phyloP scores from a whole-genome alignment of 2,797 vertebrate species.

The Philypnodon macrostomus region DNA sequence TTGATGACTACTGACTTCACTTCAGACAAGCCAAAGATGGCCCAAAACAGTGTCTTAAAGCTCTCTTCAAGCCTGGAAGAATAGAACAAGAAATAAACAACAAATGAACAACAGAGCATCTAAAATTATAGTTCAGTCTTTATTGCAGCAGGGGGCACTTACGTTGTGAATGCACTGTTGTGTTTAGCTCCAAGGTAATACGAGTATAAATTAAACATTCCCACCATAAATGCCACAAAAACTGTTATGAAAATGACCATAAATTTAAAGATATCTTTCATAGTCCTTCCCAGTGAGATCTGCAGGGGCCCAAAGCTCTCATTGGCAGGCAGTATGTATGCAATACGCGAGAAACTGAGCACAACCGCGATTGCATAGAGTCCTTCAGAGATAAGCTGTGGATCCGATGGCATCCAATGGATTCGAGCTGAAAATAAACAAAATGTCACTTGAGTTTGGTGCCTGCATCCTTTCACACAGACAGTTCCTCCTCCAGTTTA shows the following conservation, averaged over 20 bases:
- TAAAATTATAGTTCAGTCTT: neutral
- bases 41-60: constrained; percentile 88
- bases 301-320: constrained; percentile 97
- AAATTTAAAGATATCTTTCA: constrained; percentile 98
- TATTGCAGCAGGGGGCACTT: constrained; percentile 60
- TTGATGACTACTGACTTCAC: constrained; percentile 96
- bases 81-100: constrained; percentile 3
- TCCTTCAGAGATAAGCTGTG: constrained; percentile 95
- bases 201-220: constrained; percentile 98
- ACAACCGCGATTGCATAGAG: constrained; percentile 94
- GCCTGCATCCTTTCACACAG: neutral
- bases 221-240: constrained; percentile 98
- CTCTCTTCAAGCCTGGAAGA: constrained; percentile 90
- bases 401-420: constrained; percentile 92
- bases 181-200: constrained; percentile 93
- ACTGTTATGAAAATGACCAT: constrained; percentile 98
- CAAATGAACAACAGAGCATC: neutral
- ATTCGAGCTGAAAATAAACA: constrained; percentile 83
- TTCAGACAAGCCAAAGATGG: constrained; percentile 96
- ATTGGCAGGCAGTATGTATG: constrained; percentile 94
- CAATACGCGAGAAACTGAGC: constrained; percentile 93
- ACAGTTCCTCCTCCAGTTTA: neutral
- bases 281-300: constrained; percentile 92
- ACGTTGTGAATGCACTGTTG: constrained; percentile 96
- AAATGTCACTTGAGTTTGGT: neutral